phyloP scores from a whole-genome alignment of 2,888 invertebrate genomes.

The Actias luna region DNA sequence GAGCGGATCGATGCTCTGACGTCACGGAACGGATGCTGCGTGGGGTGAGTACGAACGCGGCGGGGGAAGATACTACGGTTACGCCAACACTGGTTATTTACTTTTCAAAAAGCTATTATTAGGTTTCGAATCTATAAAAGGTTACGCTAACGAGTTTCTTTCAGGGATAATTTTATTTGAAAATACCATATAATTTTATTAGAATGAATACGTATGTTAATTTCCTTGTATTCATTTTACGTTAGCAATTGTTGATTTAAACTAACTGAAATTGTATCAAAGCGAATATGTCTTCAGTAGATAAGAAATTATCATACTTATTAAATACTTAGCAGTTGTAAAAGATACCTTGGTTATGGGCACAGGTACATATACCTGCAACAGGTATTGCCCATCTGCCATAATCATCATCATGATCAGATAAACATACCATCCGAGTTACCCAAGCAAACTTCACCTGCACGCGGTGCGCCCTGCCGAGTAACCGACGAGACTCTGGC shows the following conservation, averaged over 20 bases:
- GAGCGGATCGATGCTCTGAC: slow-evolving; percentile 73
- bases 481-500: too few relatives aligned
- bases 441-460: too few relatives aligned
- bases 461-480: too few relatives aligned
- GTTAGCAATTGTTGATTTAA: neutral
- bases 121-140: slow-evolving; percentile 40
- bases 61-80: slow-evolving; percentile 37
- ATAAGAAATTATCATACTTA: too few relatives aligned
- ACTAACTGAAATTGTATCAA: too few relatives aligned
- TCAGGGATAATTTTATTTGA: neutral
- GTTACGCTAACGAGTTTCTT: neutral
- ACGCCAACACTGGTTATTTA: slow-evolving; percentile 50
- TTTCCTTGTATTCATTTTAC: neutral
- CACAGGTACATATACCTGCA: too few relatives aligned
- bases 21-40: slow-evolving; percentile 66
- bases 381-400: too few relatives aligned
- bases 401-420: too few relatives aligned
- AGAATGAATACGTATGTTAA: neutral
- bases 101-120: slow-evolving; percentile 57
- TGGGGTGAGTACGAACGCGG: slow-evolving; percentile 35
- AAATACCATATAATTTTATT: neutral
- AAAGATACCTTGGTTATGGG: too few relatives aligned
- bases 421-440: too few relatives aligned
- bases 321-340: too few relatives aligned
- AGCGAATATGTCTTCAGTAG: too few relatives aligned